phyloP scores from a whole-genome alignment of 2,797 vertebrate genomes.

The Sciurus vulgaris region DNA sequence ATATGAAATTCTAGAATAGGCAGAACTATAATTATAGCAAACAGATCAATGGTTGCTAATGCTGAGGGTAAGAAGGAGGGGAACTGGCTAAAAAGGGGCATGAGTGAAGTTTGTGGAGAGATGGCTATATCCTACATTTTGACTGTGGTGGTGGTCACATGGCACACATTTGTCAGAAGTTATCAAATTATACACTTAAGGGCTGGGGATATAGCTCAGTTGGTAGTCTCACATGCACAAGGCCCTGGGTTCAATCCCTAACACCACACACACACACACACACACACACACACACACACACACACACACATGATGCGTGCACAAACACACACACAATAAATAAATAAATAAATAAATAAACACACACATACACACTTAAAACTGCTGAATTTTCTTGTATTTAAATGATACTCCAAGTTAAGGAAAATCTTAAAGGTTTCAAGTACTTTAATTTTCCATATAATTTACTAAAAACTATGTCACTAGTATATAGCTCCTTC shows the following conservation, averaged over 20 bases:
- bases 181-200: neutral
- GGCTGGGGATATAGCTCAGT: too few relatives aligned
- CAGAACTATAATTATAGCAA: constrained; percentile 16
- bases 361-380: neutral
- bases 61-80: neutral
- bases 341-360: too few relatives aligned
- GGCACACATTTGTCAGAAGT: neutral
- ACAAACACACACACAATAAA: too few relatives aligned
- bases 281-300: neutral
- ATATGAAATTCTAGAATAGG: constrained; percentile 3
- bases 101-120: neutral
- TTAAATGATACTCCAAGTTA: neutral
- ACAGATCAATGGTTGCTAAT: neutral
- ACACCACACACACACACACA: too few relatives aligned
- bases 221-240: too few relatives aligned
- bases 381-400: constrained; percentile 8
- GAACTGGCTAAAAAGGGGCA: neutral
- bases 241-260: too few relatives aligned
- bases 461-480: constrained; percentile 23
- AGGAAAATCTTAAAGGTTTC: neutral
- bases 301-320: too few relatives aligned
- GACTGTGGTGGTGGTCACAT: neutral
- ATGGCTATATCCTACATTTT: neutral
- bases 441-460: constrained; percentile 38
- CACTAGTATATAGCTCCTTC: neutral